Percentiles rank a stretch among this genome's conserved stretches.
Conservation (phyloP, 1,140 invertebrate species). For the Ladona fulva region DNA sequence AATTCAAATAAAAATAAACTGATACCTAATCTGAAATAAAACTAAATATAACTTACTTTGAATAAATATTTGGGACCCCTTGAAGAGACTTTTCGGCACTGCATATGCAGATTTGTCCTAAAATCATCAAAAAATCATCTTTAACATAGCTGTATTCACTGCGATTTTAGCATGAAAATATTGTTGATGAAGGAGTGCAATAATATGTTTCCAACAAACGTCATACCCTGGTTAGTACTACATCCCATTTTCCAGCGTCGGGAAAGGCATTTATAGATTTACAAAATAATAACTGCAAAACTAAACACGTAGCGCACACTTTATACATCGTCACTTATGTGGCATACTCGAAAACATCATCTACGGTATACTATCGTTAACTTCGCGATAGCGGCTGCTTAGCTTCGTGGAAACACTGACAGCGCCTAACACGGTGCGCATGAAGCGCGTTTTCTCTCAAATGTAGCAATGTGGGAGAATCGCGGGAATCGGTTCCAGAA, state of each 20-base stretch:
- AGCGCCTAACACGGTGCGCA: too few species aligned
- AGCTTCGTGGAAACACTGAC: background rate
- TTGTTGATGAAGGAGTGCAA: background rate
- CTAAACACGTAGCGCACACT: background rate
- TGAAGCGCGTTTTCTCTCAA: too few species aligned
- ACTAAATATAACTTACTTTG: constrained; percentile 5
- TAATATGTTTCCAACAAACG: background rate
- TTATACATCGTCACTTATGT: background rate
- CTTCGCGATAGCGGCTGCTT: background rate
- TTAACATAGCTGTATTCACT: background rate
- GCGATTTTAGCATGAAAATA: background rate
- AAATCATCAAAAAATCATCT: background rate
- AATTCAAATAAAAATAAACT: background rate
- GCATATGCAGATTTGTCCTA: background rate
- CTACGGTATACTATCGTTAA: background rate
- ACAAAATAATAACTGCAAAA: background rate
- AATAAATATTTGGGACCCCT: constrained; percentile 17
- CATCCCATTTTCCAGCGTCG: background rate
- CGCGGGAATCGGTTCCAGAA: too few species aligned
- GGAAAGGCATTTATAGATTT: background rate
- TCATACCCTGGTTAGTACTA: background rate
- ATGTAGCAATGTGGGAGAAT: too few species aligned
- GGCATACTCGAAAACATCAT: background rate
- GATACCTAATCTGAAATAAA: background rate
- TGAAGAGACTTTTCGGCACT: constrained; percentile 15